Evolutionary conservation across 2,113 vertebrate genomes (phyloP).

Genomic region (Rhodinocichla rosea): DNA sequence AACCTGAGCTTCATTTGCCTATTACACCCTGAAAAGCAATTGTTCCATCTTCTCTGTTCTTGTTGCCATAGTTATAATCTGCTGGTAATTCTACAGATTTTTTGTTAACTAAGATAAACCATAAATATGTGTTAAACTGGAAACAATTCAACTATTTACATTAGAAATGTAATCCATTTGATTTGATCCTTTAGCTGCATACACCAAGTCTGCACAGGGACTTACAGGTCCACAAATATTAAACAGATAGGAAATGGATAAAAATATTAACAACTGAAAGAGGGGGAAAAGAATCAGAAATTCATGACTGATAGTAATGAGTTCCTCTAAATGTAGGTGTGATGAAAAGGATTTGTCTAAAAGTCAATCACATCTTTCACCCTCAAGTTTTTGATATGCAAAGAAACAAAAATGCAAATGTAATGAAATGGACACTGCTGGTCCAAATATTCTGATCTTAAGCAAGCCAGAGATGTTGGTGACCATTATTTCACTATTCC

Average conservation of each 20-base stretch:
- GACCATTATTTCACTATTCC: not conserved
- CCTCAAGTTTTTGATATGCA: not conserved
- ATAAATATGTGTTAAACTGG: not conserved
- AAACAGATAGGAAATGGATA: not conserved
- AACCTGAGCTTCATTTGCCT: not conserved
- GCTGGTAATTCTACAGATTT: not conserved
- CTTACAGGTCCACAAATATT: not conserved
- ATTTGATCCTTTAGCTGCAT: not conserved
- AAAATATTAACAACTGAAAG: not conserved
- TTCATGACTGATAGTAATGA: not conserved
- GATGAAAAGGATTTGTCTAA: not conserved
- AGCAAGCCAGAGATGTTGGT: not conserved
- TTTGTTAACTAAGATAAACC: not conserved
- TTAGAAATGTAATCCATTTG: not conserved
- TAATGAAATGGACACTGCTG: not conserved
- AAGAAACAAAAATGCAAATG: not conserved
- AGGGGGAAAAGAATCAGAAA: not conserved
- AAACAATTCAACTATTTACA: not conserved
- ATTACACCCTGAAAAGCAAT: not conserved
- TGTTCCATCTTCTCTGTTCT: not conserved
- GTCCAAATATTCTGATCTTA: not conserved
- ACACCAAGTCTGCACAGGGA: not conserved
- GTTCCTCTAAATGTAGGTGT: not conserved
- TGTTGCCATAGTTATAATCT: conserved; percentile 2
- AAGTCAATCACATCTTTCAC: not conserved